These are phyloP conservation scores for Tetranychus urticae DNA, from an alignment of 1,140 invertebrate genomes.

Conservation along the genomic window DNA sequence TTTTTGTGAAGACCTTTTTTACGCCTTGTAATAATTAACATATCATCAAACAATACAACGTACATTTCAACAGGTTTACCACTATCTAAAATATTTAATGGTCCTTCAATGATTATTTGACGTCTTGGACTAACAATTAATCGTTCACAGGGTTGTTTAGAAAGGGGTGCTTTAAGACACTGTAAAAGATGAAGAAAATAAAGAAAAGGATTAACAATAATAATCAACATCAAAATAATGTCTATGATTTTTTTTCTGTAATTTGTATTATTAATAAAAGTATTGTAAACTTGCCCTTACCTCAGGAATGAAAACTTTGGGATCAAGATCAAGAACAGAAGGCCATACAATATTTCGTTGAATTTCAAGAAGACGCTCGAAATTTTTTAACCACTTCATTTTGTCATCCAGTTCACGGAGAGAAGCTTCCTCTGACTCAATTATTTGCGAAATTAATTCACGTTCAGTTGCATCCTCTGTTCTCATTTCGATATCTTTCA, in stretches of 20 bases:
- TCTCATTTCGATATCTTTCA: slow-evolving; percentile 32
- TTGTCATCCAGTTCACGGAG: slow-evolving; percentile 40
- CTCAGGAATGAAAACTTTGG: slow-evolving; percentile 37
- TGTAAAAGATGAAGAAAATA: slow-evolving; percentile 15
- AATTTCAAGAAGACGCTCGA: slow-evolving; percentile 40
- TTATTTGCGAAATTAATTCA: slow-evolving; percentile 28
- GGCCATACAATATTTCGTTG: slow-evolving; percentile 41
- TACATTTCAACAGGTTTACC: slow-evolving; percentile 33
- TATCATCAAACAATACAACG: slow-evolving; percentile 42
- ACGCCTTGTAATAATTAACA: slow-evolving; percentile 36
- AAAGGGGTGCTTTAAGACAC: slow-evolving; percentile 29
- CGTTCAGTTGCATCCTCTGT: slow-evolving; percentile 30
- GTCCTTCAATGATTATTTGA: slow-evolving; percentile 37
- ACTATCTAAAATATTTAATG: slow-evolving; percentile 30
- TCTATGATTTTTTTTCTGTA: background rate
- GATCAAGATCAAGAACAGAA: slow-evolving; percentile 35
- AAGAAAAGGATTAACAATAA: background rate
- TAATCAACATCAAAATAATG: background rate
- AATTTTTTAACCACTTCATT: slow-evolving; percentile 46
- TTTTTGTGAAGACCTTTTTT: slow-evolving; percentile 35
- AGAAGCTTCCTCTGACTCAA: slow-evolving; percentile 35
- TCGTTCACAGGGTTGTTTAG: slow-evolving; percentile 39
- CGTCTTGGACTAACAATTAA: slow-evolving; percentile 34
- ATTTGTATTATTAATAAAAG: background rate
- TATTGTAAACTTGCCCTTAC: slow-evolving; percentile 15